A percentile compares a stretch with the other conserved stretches of the same genome.
These are phyloP conservation scores for Aptenodytes patagonicus DNA, from an alignment of 2,113 vertebrate genomes.

Conservation along the genomic window DNA sequence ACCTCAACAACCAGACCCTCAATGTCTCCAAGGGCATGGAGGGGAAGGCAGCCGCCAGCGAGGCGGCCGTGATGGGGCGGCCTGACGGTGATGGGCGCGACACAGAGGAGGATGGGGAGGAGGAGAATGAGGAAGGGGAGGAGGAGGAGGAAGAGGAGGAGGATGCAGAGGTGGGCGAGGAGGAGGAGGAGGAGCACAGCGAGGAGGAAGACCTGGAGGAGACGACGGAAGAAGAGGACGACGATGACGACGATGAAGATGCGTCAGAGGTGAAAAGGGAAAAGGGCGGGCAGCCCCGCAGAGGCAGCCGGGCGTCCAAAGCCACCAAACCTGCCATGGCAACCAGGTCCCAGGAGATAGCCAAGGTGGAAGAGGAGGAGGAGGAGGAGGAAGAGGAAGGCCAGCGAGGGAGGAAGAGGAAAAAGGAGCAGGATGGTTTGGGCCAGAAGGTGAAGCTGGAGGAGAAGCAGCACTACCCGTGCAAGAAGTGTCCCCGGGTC, in stretches of 20 bases:
- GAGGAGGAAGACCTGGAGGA: slow-evolving; percentile 76
- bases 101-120: slow-evolving; percentile 55
- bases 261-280: slow-evolving; percentile 69
- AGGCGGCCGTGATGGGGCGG: slow-evolving; percentile 63
- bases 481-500: slow-evolving; percentile 92
- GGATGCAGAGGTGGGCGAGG: slow-evolving; percentile 63
- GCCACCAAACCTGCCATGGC: slow-evolving; percentile 72
- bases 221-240: slow-evolving; percentile 76
- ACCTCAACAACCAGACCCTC: slow-evolving; percentile 96
- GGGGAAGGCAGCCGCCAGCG: slow-evolving; percentile 68
- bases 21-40: slow-evolving; percentile 92
- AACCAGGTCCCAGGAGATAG: slow-evolving; percentile 71
- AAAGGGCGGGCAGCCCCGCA: slow-evolving; percentile 64
- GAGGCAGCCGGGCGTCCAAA: slow-evolving; percentile 66
- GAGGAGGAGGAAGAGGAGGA: slow-evolving; percentile 74
- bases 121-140: slow-evolving; percentile 67
- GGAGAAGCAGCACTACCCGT: slow-evolving; percentile 91
- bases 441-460: slow-evolving; percentile 92
- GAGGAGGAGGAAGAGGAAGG: slow-evolving; percentile 72
- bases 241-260: slow-evolving; percentile 59
- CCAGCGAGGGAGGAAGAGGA: slow-evolving; percentile 75
- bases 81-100: slow-evolving; percentile 24
- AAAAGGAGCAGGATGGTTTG: slow-evolving; percentile 78
- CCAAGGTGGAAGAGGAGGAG: slow-evolving; percentile 69
- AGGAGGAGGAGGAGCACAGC: slow-evolving; percentile 76